These are phyloP conservation scores for Agrilus cyanescens DNA, from an alignment of 2,888 invertebrate species.

Conservation along the genomic window DNA sequence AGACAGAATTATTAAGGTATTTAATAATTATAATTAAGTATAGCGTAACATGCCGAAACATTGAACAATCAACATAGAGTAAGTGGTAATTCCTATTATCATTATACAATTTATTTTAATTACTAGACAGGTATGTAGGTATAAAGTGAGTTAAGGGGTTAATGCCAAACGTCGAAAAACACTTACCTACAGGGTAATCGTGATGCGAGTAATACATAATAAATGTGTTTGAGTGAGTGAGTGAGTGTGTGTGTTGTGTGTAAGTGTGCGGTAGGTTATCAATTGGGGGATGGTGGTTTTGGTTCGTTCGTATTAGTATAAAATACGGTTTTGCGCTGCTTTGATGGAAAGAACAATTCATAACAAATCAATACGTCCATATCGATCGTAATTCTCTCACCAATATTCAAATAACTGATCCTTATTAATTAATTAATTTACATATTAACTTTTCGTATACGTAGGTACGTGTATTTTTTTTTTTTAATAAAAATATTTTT, in stretches of 20 bases:
- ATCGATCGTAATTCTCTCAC: too few relatives aligned
- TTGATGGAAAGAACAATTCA: slow-evolving; percentile 6
- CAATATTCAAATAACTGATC: too few relatives aligned
- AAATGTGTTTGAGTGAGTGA: slow-evolving; percentile 1
- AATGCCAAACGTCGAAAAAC: slow-evolving; percentile 5
- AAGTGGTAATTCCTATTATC: slow-evolving; percentile 18
- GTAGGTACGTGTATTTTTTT: too few relatives aligned
- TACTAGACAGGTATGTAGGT: not conserved
- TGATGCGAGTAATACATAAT: too few relatives aligned
- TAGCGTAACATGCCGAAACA: slow-evolving; percentile 23
- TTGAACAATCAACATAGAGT: slow-evolving; percentile 24
- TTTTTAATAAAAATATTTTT: too few relatives aligned
- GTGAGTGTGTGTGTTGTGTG: slow-evolving; percentile 5
- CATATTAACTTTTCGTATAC: too few relatives aligned
- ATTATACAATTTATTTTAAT: slow-evolving; percentile 13
- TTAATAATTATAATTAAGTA: too few relatives aligned
- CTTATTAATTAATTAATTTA: too few relatives aligned
- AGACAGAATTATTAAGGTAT: slow-evolving; percentile 16
- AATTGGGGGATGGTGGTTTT: slow-evolving; percentile 1
- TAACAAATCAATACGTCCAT: too few relatives aligned
- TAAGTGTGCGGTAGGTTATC: not conserved
- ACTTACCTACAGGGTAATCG: slow-evolving; percentile 8
- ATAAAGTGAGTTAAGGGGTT: too few relatives aligned
- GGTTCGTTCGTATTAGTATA: not conserved
- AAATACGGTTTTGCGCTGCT: slow-evolving; percentile 8